A percentile compares a stretch with the other conserved stretches of the same genome.
Conservation (phyloP, 1,140 invertebrate genomes). For the Goniozus legneri region DNA sequence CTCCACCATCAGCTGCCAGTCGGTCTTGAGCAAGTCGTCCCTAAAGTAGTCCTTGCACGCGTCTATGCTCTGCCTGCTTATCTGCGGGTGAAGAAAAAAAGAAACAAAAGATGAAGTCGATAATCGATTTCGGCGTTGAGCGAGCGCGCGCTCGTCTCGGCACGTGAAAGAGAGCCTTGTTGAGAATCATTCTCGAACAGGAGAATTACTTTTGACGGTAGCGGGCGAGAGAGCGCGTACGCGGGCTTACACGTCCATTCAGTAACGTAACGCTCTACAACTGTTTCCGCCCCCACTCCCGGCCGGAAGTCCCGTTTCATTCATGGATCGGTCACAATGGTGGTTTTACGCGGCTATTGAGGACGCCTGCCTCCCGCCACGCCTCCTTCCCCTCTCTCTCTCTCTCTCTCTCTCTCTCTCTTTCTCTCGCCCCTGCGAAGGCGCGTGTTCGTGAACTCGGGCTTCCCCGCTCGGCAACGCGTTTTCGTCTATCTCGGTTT, state of each 20-base stretch:
- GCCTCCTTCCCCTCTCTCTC: conserved; percentile 21
- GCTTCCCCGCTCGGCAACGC: too few species aligned
- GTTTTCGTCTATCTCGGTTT: too few species aligned
- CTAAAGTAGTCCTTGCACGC: conserved; percentile 99
- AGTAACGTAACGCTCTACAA: conserved; percentile 44
- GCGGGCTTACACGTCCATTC: conserved; percentile 42
- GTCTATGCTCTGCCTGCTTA: conserved; percentile 95
- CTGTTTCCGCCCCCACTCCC: conserved; percentile 47
- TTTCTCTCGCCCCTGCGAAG: too few species aligned
- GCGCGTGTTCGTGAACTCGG: too few species aligned
- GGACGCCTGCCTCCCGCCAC: conserved; percentile 35
- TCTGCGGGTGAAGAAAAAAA: conserved; percentile 67
- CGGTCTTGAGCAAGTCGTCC: conserved; percentile 91
- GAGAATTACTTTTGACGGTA: too few species aligned
- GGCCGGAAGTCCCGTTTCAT: conserved; percentile 49
- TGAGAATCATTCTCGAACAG: too few species aligned
- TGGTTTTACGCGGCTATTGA: conserved; percentile 49
- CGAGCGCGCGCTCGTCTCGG: too few species aligned
- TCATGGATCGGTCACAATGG: conserved; percentile 50
- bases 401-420: conserved; percentile 7
- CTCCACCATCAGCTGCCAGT: conserved; percentile 98
- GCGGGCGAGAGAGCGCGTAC: too few species aligned
- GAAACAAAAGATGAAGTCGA: too few species aligned
- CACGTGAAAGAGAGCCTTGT: too few species aligned
- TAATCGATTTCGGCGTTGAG: too few species aligned